These are phyloP conservation scores for Nyctereutes procyonoides DNA, from an alignment of 2,113 vertebrate species.

Conservation along the genomic window DNA sequence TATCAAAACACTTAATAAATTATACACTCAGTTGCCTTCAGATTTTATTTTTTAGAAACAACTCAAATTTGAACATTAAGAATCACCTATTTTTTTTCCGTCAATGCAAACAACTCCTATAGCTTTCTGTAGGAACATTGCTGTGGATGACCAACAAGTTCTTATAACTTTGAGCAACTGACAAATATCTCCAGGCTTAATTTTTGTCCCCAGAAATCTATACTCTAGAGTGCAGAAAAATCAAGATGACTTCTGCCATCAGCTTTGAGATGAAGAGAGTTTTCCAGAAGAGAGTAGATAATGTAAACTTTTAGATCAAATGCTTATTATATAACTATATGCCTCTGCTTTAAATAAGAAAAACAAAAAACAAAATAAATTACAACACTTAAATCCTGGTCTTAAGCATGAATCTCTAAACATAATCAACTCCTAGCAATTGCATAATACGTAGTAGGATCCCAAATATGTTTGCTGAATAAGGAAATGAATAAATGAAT, in stretches of 20 bases:
- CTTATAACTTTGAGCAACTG: background rate
- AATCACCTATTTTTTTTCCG: constrained; percentile 46
- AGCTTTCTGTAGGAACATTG: background rate
- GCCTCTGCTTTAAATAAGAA: background rate
- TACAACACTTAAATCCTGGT: background rate
- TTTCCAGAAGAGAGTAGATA: constrained; percentile 25
- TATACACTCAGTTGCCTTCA: constrained; percentile 48
- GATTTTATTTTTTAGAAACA: constrained; percentile 66
- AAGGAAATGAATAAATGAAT: constrained; percentile 15
- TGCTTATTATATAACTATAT: background rate
- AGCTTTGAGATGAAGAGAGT: background rate
- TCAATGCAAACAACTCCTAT: constrained; percentile 20
- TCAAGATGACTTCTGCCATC: constrained; percentile 14
- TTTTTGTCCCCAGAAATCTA: background rate
- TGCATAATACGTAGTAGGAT: background rate
- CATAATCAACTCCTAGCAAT: background rate
- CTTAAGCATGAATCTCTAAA: background rate
- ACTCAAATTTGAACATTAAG: constrained; percentile 60
- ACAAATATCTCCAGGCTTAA: constrained; percentile 19
- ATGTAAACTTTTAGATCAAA: constrained; percentile 10
- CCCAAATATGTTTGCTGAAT: background rate
- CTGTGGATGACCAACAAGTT: background rate
- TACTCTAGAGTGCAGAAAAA: background rate
- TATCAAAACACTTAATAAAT: constrained; percentile 55
- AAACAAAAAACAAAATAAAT: background rate